Base-by-base conservation (phyloP, 2,113 vertebrate genomes). In the Oryzias javanicus region DNA sequence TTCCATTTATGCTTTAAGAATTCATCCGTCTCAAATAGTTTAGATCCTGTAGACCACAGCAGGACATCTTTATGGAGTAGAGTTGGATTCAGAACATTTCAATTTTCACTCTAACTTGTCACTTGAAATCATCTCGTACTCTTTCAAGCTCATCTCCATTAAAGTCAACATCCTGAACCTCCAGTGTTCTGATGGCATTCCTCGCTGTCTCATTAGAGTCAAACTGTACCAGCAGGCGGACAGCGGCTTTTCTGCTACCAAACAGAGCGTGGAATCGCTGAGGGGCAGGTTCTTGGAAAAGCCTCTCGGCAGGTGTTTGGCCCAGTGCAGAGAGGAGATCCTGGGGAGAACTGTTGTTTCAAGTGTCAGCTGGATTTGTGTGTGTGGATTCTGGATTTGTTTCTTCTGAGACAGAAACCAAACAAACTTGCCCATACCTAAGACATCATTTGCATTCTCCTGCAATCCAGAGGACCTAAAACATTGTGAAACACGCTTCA, bases 241-340 rank as follows among this genome's bases (percentile, higher is more conserved):
- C 45, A 20, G 27, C 76, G 17, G 27, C 49, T 61, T 62, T 75
- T 81, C 79, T 88, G 70, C 59, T 81, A 84, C 51, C 67, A 80
- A 88, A 62, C 16, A 46, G 72, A 88, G 82, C 88, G 55, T 86
- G 71, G 70, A 86, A 87, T 84, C 4, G 1, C 48, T 85, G 78
- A 20, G 4, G 83, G 88, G 62, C 35, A 13, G 1, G 16, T 70
- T 80, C 62, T 20, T 62, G 65, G 73, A 88, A 79, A 70, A 68
- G 57, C 56, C 1, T 17, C 79, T 49, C 63, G 63, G 80, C 67
- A 52, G 71, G 74, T 54, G 72, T 48, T 27, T 41, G 55, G 53
- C 4, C 0, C 1, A 2, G 40, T 69, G 10, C 35, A 67, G 67
- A 49, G 54, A 76, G 72, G 17, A 64, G 70, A 60, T 49, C 18